Percentiles rank a stretch among this genome's conserved stretches.
Evolutionary conservation across 2,888 invertebrate species (phyloP).

Genomic region (Andrena haemorrhoa): DNA sequence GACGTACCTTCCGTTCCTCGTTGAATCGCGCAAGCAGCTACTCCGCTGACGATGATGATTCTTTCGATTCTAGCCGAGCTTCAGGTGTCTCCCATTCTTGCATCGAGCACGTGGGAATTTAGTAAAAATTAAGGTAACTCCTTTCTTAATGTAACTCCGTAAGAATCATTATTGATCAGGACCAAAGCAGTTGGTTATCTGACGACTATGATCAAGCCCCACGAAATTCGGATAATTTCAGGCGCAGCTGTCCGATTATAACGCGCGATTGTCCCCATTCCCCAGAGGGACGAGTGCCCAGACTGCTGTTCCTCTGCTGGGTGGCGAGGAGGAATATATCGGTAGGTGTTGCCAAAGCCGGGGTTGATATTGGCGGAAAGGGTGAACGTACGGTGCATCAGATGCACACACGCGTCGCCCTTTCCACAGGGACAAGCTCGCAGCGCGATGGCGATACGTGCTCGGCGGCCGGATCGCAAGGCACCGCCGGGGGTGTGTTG

Average conservation of each 20-base stretch:
- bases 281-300: background rate
- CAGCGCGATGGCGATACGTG: slow-evolving; percentile 58
- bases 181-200: no score
- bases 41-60: background rate
- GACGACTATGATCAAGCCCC: background rate
- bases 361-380: slow-evolving; percentile 23
- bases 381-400: slow-evolving; percentile 58
- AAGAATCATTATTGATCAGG: no score
- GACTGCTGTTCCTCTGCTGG: background rate
- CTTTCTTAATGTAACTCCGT: no score
- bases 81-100: no score
- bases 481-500: slow-evolving; percentile 17
- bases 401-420: slow-evolving; percentile 53
- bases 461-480: slow-evolving; percentile 56
- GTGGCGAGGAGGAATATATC: slow-evolving; percentile 9
- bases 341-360: slow-evolving; percentile 29
- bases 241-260: background rate
- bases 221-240: background rate
- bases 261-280: background rate
- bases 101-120: no score
- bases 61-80: background rate
- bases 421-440: slow-evolving; percentile 50
- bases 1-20: background rate
- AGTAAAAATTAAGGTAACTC: no score
- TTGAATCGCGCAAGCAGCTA: background rate